Evolutionary conservation across 1,140 invertebrate species (phyloP).

Genomic region (Charaxes varanes): DNA sequence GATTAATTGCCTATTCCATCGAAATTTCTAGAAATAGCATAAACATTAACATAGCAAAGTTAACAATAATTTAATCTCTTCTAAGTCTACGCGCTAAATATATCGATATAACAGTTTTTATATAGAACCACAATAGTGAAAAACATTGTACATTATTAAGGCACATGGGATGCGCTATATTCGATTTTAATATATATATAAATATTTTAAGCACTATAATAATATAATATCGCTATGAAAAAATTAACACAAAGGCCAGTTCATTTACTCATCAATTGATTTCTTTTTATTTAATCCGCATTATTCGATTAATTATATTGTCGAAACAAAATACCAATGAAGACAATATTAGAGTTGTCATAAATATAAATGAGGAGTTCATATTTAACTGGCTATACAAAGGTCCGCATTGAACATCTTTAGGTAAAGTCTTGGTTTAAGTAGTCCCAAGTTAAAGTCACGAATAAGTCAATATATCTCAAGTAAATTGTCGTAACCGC

Average conservation of each 20-base stretch:
- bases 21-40: constrained; percentile 39
- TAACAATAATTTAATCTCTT: constrained; percentile 74
- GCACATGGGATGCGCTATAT: constrained; percentile 63
- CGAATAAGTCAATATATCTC: too few species aligned
- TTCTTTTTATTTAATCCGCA: too few species aligned
- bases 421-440: too few species aligned
- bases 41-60: constrained; percentile 69
- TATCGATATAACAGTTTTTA: constrained; percentile 62
- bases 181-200: constrained; percentile 56
- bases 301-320: too few species aligned
- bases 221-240: constrained; percentile 35
- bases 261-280: constrained; percentile 50
- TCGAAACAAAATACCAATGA: constrained; percentile 4
- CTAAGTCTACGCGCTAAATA: constrained; percentile 59
- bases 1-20: constrained; percentile 32
- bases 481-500: too few species aligned
- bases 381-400: too few species aligned
- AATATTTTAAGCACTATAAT: constrained; percentile 61
- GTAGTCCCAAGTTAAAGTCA: too few species aligned
- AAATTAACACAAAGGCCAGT: constrained; percentile 31
- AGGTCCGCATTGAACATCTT: too few species aligned
- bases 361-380: too few species aligned
- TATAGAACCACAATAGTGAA: constrained; percentile 60
- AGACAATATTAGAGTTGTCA: constrained; percentile 1
- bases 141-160: constrained; percentile 67